Evolutionary conservation across 2,888 invertebrate species (phyloP), one percentile per base, ranked within the genome.

Genomic region (Rotaria sp.): DNA sequence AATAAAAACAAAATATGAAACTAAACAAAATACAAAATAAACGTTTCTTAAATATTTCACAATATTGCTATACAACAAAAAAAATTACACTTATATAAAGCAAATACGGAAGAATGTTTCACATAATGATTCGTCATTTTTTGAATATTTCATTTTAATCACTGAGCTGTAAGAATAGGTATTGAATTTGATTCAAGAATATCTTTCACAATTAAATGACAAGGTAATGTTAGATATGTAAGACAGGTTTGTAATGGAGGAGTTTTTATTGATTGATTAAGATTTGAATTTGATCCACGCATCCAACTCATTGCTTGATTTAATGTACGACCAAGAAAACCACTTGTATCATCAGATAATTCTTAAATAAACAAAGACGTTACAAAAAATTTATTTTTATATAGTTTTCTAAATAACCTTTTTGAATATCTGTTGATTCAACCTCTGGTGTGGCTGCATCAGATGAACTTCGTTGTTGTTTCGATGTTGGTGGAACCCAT

Each of bases 271-370:
- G 41, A n/a, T 45, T 26, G 45, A 45, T 80, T 24, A 15, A 45
- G 4, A n/a, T 13, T 45, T 11, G 45, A 2, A 67, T 67, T 67
- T 26, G 45, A 45, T 21, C 26, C 13, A 45, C 80, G 80, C 26
- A 80, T 45, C 80, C 80, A 80, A 45, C 13, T 45, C 26, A 80
- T 45, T 3, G 80, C 80, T 45, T 80, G 24, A 80, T 45, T 80
- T 8, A 80, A 80, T 80, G 45, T 45, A 13, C 80, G 80, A 45
- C 80, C 80, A n/a, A 80, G 41, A 45, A 80, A 80, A 80, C 80
- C 45, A n/a, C 45, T 15, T 11, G 26, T 26, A n/a, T 26, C n/a
- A 80, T 80, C 45, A 35, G 80, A 8, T n/a, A 80, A 21, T 45
- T 80, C 80, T 80, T 52, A 18, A 50, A 50, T 18, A 80, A 45